Percentiles rank a stretch among this genome's conserved stretches.
Evolutionary conservation across 2,113 vertebrate species (phyloP).

Genomic region (Edolisoma coerulescens): DNA sequence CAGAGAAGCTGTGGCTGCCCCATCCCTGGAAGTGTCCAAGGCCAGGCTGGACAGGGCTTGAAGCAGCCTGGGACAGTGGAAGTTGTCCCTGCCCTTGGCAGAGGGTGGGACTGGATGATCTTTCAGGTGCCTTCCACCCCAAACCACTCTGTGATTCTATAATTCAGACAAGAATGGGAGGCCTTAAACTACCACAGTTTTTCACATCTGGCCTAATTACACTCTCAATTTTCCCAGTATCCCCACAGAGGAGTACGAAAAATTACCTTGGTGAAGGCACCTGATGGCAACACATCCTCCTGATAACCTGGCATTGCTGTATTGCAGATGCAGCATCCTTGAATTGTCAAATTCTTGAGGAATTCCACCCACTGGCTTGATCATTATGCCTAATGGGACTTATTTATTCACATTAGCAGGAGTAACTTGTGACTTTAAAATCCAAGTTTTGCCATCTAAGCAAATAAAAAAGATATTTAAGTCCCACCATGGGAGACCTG

Average conservation of each 20-base stretch:
- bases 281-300: neutral
- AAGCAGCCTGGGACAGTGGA: accelerated
- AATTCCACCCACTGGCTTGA: neutral
- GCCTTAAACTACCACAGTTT: neutral
- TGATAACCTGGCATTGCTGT: neutral
- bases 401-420: neutral
- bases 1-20: neutral
- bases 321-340: neutral
- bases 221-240: neutral
- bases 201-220: neutral
- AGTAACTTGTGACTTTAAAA: neutral
- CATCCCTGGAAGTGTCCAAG: neutral
- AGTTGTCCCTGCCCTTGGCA: neutral
- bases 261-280: neutral
- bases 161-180: neutral
- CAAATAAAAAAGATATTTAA: neutral
- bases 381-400: neutral
- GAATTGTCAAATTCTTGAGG: neutral
- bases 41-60: accelerated
- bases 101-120: accelerated
- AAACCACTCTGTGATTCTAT: neutral
- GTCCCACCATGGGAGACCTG: neutral
- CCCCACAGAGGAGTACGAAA: neutral
- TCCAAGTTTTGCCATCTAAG: neutral
- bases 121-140: neutral